Evolutionary conservation across 2,113 vertebrate genomes (phyloP), one percentile per base, ranked within the genome.

Genomic region (Eretmochelys imbricata): DNA sequence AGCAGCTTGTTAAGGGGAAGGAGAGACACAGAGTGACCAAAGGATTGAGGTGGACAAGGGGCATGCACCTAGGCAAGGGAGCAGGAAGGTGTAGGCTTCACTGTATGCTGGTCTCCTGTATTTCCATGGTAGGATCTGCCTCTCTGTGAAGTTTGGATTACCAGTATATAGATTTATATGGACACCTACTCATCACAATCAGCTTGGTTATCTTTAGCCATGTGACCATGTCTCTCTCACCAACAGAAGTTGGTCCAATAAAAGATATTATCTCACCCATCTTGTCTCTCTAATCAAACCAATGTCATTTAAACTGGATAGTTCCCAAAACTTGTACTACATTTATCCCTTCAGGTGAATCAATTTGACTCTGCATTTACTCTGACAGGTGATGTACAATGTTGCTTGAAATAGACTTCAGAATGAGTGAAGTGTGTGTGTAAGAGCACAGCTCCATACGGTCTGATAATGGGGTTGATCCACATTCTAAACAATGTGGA

Each of bases 381-480:
- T 8, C 25, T 94, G 94, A 83, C 84, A 82, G 91, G 75, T 90
- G 86, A 83, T 75, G 78, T 13, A 85, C 5, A 55, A 27, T 1
- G 1, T 78, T 93, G 35, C 84, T 94, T 62, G 91, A 85, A 93
- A 85, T 93, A 85, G 82, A 89, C 25, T 96, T 85, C 5, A 51
- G 51, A n/a, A 87, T 0, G 2, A 87, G 87, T 62, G 84, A 87
- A 90, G 82, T n/a, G 35, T 31, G 22, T 53, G 96, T 3, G 2
- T 57, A 75, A 50, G 54, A 81, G 82, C 8, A 83, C 82, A 79
- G 88, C 35, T 35, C 35, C 2, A 3, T 90, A 3, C 22, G 20
- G 5, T 75, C 22, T 24, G n/a, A 75, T 42, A 24, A 9, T 24
- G 72, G 72, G 72, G n/a, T 42, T 69, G 35, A 69, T 72, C 35